Conservation (phyloP, 2,113 vertebrate species). For the Oxygymnocypris stewartii region DNA sequence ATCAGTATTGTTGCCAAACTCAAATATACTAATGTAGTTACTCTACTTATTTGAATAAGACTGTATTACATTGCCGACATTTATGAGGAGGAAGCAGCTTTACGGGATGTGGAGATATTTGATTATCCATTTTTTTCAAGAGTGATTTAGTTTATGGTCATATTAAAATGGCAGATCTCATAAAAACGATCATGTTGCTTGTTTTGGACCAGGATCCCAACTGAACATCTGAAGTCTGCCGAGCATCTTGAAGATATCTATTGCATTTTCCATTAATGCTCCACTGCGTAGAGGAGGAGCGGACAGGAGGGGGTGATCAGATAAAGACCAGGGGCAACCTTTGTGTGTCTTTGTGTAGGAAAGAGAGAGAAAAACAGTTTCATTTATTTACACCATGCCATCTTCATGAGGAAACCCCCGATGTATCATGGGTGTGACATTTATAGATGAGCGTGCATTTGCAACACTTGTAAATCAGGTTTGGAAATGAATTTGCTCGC, state of each 20-base stretch:
- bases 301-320: conserved; percentile 7
- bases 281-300: not conserved
- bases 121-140: not conserved
- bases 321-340: conserved; percentile 25
- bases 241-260: conserved; percentile 22
- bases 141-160: not conserved
- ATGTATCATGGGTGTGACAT: conserved; percentile 6
- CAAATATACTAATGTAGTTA: not conserved
- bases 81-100: not conserved
- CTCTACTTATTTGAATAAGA: not conserved
- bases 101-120: not conserved
- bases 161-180: conserved; percentile 2
- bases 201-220: not conserved
- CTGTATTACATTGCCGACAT: not conserved
- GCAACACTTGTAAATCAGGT: not conserved
- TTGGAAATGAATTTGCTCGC: not conserved
- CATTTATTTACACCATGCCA: not conserved
- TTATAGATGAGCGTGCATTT: not conserved
- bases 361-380: not conserved
- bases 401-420: not conserved
- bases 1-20: not conserved
- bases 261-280: conserved; percentile 35
- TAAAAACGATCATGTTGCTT: not conserved
- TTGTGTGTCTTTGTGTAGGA: not conserved
- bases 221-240: conserved; percentile 16